These are phyloP conservation scores for Smittia sp. DNA, from an alignment of 2,888 invertebrate genomes.

Conservation along the genomic window DNA sequence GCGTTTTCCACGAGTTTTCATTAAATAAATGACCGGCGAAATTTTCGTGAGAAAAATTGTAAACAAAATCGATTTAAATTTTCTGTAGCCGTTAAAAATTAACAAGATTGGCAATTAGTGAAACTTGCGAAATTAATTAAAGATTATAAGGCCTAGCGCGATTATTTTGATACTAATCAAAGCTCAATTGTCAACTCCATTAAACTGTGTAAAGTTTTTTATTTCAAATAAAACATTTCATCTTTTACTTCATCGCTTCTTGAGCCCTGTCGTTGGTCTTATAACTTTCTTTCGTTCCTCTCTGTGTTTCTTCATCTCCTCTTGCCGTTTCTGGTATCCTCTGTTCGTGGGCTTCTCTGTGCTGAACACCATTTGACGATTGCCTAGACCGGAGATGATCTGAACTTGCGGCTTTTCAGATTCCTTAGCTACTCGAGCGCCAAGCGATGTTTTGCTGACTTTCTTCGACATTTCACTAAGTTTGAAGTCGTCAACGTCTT, in stretches of 20 bases:
- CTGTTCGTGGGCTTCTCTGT: conserved; percentile 60
- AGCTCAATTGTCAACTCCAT: too few relatives aligned
- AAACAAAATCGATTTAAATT: too few relatives aligned
- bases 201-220: not conserved
- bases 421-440: conserved; percentile 68
- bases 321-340: conserved; percentile 58
- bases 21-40: too few relatives aligned
- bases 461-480: conserved; percentile 56
- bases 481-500: conserved; percentile 62
- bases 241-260: conserved; percentile 39
- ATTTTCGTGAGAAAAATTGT: too few relatives aligned
- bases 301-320: conserved; percentile 63
- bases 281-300: conserved; percentile 68
- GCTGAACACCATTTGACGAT: conserved; percentile 76
- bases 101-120: too few relatives aligned
- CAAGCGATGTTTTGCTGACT: conserved; percentile 62
- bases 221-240: not conserved
- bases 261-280: conserved; percentile 56
- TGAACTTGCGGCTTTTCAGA: conserved; percentile 52
- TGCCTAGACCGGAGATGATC: conserved; percentile 64
- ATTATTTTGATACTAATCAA: too few relatives aligned
- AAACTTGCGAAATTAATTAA: too few relatives aligned
- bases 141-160: too few relatives aligned
- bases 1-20: too few relatives aligned
- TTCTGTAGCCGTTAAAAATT: too few relatives aligned